phyloP scores from a whole-genome alignment of 2,888 invertebrate genomes.

The Phasia obesa region DNA sequence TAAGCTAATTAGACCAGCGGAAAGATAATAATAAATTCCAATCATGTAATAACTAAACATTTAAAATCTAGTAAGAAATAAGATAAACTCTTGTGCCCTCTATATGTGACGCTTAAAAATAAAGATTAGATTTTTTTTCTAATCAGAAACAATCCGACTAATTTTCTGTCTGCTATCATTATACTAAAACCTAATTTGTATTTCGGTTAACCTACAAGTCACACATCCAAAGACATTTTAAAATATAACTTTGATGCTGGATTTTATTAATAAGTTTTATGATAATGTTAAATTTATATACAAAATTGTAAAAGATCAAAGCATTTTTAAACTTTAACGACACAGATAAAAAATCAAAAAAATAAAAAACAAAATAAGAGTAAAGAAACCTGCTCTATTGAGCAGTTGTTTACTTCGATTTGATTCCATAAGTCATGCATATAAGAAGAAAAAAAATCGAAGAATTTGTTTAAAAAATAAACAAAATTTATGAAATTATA shows the following conservation, averaged over 20 bases:
- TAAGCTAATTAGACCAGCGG: slow-evolving; percentile 24
- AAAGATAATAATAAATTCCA: slow-evolving; percentile 20
- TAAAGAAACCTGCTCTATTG: not conserved
- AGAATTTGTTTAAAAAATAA: slow-evolving; percentile 25
- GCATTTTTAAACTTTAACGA: slow-evolving; percentile 45
- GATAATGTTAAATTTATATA: slow-evolving; percentile 61
- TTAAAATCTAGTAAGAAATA: slow-evolving; percentile 49
- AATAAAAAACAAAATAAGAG: not conserved
- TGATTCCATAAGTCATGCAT: slow-evolving; percentile 41
- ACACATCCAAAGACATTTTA: slow-evolving; percentile 16
- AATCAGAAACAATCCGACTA: not conserved
- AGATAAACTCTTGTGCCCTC: not conserved
- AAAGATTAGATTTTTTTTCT: not conserved
- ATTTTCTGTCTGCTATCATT: not conserved
- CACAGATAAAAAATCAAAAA: not conserved
- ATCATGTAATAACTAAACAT: slow-evolving; percentile 3
- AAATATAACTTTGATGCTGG: not conserved
- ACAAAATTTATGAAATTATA: slow-evolving; percentile 24
- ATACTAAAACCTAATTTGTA: not conserved
- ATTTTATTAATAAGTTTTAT: slow-evolving; percentile 57
- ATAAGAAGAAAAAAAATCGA: slow-evolving; percentile 46
- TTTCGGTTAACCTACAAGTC: slow-evolving; percentile 34
- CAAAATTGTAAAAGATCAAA: slow-evolving; percentile 62
- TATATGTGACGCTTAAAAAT: slow-evolving; percentile 16
- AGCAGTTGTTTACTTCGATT: not conserved